These are phyloP conservation scores for Chionodraco myersi DNA, from an alignment of 2,113 vertebrate genomes.

Conservation along the genomic window DNA sequence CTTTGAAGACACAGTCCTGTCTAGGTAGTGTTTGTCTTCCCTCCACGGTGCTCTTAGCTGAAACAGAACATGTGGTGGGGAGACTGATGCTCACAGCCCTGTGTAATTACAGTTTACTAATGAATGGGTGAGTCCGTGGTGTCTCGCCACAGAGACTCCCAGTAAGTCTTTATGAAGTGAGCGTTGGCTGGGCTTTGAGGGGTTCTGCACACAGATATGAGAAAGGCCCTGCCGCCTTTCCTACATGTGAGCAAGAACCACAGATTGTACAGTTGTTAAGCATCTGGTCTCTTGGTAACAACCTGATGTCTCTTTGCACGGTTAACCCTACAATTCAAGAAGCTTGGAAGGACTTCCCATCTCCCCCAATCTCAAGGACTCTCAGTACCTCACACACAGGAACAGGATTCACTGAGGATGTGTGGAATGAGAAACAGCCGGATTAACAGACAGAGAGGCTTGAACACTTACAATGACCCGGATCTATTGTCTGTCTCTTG, in stretches of 20 bases:
- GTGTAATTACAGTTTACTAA: slow-evolving; percentile 37
- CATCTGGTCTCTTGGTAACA: neutral
- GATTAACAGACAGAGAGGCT: too few relatives aligned
- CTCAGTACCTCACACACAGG: too few relatives aligned
- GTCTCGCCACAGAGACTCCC: slow-evolving; percentile 52
- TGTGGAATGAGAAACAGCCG: too few relatives aligned
- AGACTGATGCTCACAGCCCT: neutral
- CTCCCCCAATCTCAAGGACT: too few relatives aligned
- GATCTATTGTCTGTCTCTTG: too few relatives aligned
- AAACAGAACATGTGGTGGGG: slow-evolving; percentile 10
- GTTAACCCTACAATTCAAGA: too few relatives aligned
- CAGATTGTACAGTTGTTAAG: too few relatives aligned
- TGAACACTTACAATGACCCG: too few relatives aligned
- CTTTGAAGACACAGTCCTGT: neutral
- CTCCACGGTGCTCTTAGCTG: neutral
- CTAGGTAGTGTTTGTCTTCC: neutral
- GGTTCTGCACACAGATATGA: neutral
- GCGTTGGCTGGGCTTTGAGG: neutral
- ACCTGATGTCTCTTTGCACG: neutral
- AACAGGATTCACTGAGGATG: too few relatives aligned
- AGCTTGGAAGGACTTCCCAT: too few relatives aligned
- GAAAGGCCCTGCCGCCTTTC: neutral
- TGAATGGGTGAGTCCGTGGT: slow-evolving; percentile 10
- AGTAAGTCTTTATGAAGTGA: neutral
- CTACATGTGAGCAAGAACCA: neutral